Base-by-base conservation (phyloP, 2,113 vertebrate species). In the Rhineura floridana region DNA sequence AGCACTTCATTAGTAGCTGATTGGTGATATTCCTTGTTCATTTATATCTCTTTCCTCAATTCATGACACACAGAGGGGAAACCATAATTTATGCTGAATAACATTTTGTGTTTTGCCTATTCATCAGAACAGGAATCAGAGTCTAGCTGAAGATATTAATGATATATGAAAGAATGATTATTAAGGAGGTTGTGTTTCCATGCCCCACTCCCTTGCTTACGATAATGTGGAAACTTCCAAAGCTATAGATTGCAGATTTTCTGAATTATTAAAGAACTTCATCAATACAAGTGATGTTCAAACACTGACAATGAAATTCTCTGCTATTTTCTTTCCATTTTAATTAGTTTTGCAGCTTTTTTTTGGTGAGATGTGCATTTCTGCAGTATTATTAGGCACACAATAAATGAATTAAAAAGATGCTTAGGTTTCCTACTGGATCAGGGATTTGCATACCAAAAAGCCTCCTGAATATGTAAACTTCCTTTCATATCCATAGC, bases 1-100 rank as follows among this genome's bases (percentile, higher is more conserved):
- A 67, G 33, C 3, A 50, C 59, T n/a, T 80, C 28, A 63, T 77
- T 62, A 85, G 52, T 46, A 23, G 42, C 7, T 81, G 0, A n/a
- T 84, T 39, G 36, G 28, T 39, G 19, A 1, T 36, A 39, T 33
- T 75, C 13, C 7, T 67, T 10, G 30, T 63, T 81, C 17, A 85
- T 78, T 48, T 82, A 73, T 17, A 83, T 50, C 36, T 3, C 6
- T 83, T 67, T 44, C n/a, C 39, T 76, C 44, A 59, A 1, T 83
- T 91, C 50, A 81, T 87, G 50, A 77, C 39, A 78, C 82, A 36
- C 73, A 39, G 52, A 85, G 5, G 4, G 9, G 21, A 50, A 84
- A 65, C 11, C 88, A 44, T 88, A 86, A 76, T 84, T 93, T 77
- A 83, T 72, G 36, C 81, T 89, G 11, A 90, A 46, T 90, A 86